These are phyloP conservation scores for Zaprionus davidi DNA, from an alignment of 1,140 invertebrate genomes.

Conservation along the genomic window DNA sequence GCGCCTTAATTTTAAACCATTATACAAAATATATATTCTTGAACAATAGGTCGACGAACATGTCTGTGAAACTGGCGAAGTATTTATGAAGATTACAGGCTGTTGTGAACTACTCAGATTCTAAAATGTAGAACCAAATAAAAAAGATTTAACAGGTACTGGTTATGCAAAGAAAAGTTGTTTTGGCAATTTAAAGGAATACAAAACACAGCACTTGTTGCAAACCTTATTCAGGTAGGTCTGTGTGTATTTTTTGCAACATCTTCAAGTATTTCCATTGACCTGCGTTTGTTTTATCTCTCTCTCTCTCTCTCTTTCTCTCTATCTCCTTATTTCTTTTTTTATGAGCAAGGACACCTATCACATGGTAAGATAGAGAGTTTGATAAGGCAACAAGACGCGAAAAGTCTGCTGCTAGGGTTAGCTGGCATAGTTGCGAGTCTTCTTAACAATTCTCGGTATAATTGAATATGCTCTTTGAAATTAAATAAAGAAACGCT, in stretches of 20 bases:
- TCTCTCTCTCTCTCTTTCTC: neutral
- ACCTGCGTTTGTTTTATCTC: neutral
- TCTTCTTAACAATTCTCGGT: too few species aligned
- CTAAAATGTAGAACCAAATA: too few species aligned
- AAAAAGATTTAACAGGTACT: neutral
- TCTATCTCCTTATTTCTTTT: neutral
- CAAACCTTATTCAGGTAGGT: neutral
- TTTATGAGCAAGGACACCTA: neutral
- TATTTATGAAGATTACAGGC: too few species aligned
- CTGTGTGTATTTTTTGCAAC: neutral
- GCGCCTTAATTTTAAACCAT: neutral
- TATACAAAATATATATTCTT: neutral
- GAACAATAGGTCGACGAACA: too few species aligned
- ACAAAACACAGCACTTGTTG: neutral
- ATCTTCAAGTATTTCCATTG: neutral
- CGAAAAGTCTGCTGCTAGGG: neutral
- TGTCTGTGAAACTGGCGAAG: too few species aligned
- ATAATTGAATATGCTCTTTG: too few species aligned
- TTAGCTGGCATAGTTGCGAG: neutral
- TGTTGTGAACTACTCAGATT: too few species aligned
- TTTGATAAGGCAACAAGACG: neutral
- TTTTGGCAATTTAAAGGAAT: too few species aligned
- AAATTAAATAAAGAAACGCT: too few species aligned
- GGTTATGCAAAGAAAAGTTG: neutral
- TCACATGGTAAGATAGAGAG: neutral